These are phyloP conservation scores for Meriones unguiculatus DNA, from an alignment of 2,113 vertebrate species.

Conservation along the genomic window DNA sequence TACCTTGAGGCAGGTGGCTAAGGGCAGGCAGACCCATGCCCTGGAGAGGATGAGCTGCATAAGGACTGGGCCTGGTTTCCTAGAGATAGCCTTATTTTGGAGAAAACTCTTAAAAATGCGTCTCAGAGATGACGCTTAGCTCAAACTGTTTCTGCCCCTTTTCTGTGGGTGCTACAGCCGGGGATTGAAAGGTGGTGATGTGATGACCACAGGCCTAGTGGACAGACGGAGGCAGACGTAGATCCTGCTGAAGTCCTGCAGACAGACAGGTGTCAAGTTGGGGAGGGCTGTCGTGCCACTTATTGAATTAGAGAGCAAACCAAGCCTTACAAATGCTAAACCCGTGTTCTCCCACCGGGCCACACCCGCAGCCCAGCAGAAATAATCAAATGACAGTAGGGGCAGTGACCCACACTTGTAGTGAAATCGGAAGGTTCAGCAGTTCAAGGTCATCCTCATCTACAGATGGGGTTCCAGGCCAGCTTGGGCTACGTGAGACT, in stretches of 20 bases:
- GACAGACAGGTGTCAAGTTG: background rate
- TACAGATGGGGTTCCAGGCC: background rate
- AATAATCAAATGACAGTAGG: background rate
- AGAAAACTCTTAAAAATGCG: background rate
- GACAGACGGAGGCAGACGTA: background rate
- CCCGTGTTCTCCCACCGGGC: background rate
- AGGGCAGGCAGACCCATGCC: background rate
- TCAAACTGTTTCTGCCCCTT: background rate
- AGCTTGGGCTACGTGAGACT: background rate
- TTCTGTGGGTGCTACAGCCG: background rate
- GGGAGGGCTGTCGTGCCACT: background rate
- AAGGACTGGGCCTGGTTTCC: background rate
- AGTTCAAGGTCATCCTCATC: background rate
- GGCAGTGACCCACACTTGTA: background rate
- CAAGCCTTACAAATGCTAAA: background rate
- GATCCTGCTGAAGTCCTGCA: background rate
- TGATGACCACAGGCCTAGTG: background rate
- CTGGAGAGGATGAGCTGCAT: background rate
- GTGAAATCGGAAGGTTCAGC: background rate
- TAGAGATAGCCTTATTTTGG: background rate
- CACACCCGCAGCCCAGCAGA: background rate
- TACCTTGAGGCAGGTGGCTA: slow-evolving; percentile 27
- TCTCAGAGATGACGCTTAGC: background rate
- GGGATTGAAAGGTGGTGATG: background rate
- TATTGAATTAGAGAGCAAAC: background rate